Evolutionary conservation across 1,140 invertebrate species (phyloP).

Genomic region (Aphelenchoides besseyi): DNA sequence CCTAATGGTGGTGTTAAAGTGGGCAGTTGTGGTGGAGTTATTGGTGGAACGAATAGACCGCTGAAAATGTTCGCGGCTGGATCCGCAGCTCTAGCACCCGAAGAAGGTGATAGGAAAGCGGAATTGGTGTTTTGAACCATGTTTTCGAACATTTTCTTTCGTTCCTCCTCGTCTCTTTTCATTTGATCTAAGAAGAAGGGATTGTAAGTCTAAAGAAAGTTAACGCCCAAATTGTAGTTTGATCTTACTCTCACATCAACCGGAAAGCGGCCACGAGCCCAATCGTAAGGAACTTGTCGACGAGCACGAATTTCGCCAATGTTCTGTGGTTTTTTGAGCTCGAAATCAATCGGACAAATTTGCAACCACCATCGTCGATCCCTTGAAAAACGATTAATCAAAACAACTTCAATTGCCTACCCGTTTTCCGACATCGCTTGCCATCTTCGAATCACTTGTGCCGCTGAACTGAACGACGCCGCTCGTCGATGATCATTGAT

Average conservation of each 20-base stretch:
- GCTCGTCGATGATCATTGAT: slow-evolving; percentile 53
- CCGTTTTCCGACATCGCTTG: slow-evolving; percentile 55
- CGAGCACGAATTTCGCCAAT: slow-evolving; percentile 42
- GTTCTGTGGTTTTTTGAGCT: slow-evolving; percentile 36
- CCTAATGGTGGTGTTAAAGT: background rate
- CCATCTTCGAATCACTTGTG: slow-evolving; percentile 49
- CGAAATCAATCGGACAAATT: slow-evolving; percentile 47
- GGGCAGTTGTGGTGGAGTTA: slow-evolving; percentile 1
- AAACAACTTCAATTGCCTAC: slow-evolving; percentile 38
- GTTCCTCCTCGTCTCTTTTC: slow-evolving; percentile 28
- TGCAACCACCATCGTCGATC: slow-evolving; percentile 55
- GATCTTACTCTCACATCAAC: slow-evolving; percentile 24
- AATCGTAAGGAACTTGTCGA: slow-evolving; percentile 53
- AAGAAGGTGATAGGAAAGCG: background rate
- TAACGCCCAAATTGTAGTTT: background rate
- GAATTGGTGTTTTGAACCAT: slow-evolving; percentile 19
- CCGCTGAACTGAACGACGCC: slow-evolving; percentile 49
- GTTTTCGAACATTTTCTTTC: slow-evolving; percentile 34
- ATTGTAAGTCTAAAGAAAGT: slow-evolving; percentile 38
- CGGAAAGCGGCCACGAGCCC: slow-evolving; percentile 48
- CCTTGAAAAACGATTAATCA: slow-evolving; percentile 24
- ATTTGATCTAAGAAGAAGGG: slow-evolving; percentile 44
- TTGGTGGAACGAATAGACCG: background rate
- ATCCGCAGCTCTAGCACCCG: background rate
- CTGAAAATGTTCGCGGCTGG: background rate